Evolutionary conservation across 1,140 invertebrate species (phyloP), one percentile per base, ranked within the genome.

Genomic region (Physella acuta): DNA sequence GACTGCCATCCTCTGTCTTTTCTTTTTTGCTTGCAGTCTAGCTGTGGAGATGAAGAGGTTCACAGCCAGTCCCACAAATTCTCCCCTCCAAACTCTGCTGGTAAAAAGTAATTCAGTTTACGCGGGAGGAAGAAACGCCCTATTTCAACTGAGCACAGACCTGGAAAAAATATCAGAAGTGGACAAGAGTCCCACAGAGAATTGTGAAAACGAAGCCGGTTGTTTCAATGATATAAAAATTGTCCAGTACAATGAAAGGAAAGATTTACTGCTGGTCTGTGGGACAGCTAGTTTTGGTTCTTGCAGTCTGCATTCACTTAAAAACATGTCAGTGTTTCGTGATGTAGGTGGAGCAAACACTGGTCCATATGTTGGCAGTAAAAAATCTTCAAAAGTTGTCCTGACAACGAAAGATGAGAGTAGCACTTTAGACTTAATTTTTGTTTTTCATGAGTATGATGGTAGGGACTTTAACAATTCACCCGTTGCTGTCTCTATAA

Each of bases 371-470:
- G 39, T 77, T 30, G 73, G 73, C 14, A 73, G 75, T 44, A 60
- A 55, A 58, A 70, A 63, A 37, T 75, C 73, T 3, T 68, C 72
- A n/a, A 44, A 73, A 14, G 73, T 73, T 2, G 60, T 72, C 33
- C 71, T 73, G 62, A 5, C 30, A 1, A 14, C 59, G 60, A 61
- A 51, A 36, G 53, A 11, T 49, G 59, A 17, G 39, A 63, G 14
- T 33, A 31, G 11, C 16, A 31, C 0, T 8, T 52, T 68, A 31
- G 39, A 60, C 16, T 44, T 73, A 39, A 24, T 77, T 0, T 75
- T 72, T 63, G 75, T 72, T 36, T 73, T 71, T 28, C 70, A 73
- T n/a, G 73, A 74, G 16, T 75, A 73, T 67, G 75, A 77, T 61
- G 39, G 66, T 3, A 56, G 60, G 5, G 68, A 65, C 17, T 16